phyloP scores from a whole-genome alignment of 2,888 invertebrate genomes.

The Penaeus monodon region DNA sequence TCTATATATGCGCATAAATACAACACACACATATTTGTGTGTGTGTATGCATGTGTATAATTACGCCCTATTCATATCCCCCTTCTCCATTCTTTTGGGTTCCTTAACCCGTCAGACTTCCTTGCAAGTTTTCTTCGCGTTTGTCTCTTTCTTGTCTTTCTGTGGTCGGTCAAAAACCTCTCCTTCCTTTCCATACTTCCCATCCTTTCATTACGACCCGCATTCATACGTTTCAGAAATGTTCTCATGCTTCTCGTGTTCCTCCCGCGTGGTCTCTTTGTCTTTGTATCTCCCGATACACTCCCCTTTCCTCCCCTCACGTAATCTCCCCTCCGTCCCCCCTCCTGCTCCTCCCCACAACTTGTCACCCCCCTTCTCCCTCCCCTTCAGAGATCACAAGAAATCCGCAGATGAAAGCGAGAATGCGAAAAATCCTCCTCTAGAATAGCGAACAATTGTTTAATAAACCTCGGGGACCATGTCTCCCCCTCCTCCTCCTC shows the following conservation, averaged over 20 bases:
- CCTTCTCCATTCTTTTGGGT: too few species aligned
- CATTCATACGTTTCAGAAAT: neutral
- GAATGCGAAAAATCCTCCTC: slow-evolving; percentile 33
- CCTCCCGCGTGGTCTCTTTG: neutral
- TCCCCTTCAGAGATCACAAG: slow-evolving; percentile 11
- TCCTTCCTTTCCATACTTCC: neutral
- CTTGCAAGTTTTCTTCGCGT: neutral
- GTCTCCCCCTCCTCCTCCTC: neutral
- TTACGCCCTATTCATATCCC: too few species aligned
- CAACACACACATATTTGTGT: too few species aligned
- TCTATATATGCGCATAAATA: too few species aligned
- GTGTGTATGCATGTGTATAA: too few species aligned
- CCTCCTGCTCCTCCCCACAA: slow-evolving; percentile 17
- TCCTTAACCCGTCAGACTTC: too few species aligned
- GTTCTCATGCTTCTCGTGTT: neutral
- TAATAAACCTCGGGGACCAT: slow-evolving; percentile 1
- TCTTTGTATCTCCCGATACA: neutral
- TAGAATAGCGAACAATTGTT: slow-evolving; percentile 24
- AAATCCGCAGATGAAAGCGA: slow-evolving; percentile 34
- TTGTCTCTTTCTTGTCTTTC: neutral
- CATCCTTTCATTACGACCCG: neutral
- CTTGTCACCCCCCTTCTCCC: neutral
- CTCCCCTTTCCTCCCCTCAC: slow-evolving; percentile 1
- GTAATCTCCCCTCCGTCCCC: neutral
- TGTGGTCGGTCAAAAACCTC: too few species aligned